phyloP scores from a whole-genome alignment of 2,797 vertebrate genomes.

The Falco biarmicus region DNA sequence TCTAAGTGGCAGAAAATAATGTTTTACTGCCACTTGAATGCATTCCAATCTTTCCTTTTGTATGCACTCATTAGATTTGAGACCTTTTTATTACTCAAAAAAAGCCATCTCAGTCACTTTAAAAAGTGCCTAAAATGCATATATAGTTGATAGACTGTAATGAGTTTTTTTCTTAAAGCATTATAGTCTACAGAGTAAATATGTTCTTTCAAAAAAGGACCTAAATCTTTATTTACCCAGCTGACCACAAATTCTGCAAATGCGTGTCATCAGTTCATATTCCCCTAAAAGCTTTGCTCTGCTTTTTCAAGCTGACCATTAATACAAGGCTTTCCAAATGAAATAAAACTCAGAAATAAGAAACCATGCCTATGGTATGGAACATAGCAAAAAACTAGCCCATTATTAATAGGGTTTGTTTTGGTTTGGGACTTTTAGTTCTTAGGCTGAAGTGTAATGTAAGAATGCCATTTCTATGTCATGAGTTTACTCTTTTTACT shows the following conservation, averaged over 20 bases:
- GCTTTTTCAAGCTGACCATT: background rate
- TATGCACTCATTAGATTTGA: background rate
- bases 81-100: conserved; percentile 39
- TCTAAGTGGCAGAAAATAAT: background rate
- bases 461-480: background rate
- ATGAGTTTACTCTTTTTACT: background rate
- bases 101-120: conserved; percentile 28
- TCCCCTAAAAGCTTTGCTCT: background rate
- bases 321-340: background rate
- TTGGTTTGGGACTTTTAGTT: background rate
- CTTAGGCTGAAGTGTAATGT: background rate
- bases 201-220: conserved; percentile 15
- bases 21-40: background rate
- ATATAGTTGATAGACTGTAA: conserved; percentile 17
- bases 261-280: background rate
- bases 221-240: conserved; percentile 20
- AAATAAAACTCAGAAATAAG: conserved; percentile 9
- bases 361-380: background rate
- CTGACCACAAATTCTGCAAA: conserved; percentile 32
- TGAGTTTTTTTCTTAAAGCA: conserved; percentile 7
- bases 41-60: background rate
- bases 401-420: background rate
- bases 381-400: background rate
- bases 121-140: conserved; percentile 5
- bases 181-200: background rate